phyloP scores from a whole-genome alignment of 2,888 invertebrate genomes.

The Agrilus mali region DNA sequence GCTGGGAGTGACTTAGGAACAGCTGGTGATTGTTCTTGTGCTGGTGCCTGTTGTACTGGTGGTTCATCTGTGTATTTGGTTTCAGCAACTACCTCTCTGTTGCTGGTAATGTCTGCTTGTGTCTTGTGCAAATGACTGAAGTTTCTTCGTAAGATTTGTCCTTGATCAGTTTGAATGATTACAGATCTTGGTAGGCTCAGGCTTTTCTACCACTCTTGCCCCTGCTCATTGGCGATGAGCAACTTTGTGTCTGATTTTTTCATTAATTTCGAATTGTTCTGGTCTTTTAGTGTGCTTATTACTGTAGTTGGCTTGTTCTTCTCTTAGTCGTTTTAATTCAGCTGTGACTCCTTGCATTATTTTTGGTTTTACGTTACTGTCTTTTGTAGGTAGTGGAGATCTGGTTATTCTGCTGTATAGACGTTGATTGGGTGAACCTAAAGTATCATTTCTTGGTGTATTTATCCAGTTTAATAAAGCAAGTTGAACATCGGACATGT shows the following conservation, averaged over 20 bases:
- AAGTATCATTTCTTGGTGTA: slow-evolving; percentile 1
- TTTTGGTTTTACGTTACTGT: neutral
- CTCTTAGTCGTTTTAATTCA: neutral
- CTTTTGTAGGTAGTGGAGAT: neutral
- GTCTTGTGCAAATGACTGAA: neutral
- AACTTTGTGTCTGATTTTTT: neutral
- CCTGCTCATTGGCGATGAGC: neutral
- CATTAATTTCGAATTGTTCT: neutral
- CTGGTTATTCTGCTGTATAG: neutral
- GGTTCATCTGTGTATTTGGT: neutral
- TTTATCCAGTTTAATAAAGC: neutral
- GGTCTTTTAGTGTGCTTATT: neutral
- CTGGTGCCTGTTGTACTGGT: neutral
- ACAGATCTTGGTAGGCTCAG: neutral
- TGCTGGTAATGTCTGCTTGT: neutral
- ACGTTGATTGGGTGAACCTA: slow-evolving; percentile 3
- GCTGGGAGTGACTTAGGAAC: too few species aligned
- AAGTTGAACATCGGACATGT: slow-evolving; percentile 2
- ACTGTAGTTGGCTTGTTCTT: neutral
- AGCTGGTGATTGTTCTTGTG: too few species aligned
- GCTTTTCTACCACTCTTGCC: neutral
- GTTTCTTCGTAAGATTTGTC: neutral
- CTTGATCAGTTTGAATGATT: neutral
- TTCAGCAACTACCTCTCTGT: neutral
- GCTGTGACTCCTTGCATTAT: neutral